Base-by-base conservation (phyloP, 2,888 invertebrate genomes). In the Polia nebulosa region DNA sequence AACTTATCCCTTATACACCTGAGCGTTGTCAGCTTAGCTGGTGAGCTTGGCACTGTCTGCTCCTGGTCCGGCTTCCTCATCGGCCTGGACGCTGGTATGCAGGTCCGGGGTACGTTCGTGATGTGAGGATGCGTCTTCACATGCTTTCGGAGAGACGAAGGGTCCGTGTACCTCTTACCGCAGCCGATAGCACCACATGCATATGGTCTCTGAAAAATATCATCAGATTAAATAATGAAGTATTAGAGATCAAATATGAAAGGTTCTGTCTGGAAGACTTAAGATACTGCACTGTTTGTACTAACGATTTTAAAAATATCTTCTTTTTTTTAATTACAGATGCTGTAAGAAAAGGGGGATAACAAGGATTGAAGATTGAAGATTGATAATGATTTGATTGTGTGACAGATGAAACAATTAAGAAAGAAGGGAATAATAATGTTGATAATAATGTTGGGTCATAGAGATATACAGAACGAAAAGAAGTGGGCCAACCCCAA, bases 121-220 rank as follows among this genome's bases (percentile, higher is more conserved):
- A 94, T 87, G 85, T 95, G 95, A 1, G 95, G 95, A 85, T 98
- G 98, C 81, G 98, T 98, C 89, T 99, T 99, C 27, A 99, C 98
- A 93, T 99, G 99, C 88, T 99, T 99, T 41, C 99, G 96, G 1
- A 99, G 96, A 58, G 99, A 99, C 61, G 99, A 99, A 0, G 99
- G 99, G 90, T 99, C 99, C 0, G 99, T 99, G 95, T 99, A 99
- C 44, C 98, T 97, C 91, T 99, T 99, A 8, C 97, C 97, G 88
- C 99, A 99, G 1, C 98, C 99, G 0, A 96, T 94, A 22, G 98
- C 97, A 85, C 98, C 98, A 84, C 99, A 99, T 1, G 98, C 98
- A 92, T 99, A 99, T 0, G 99, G 99, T 94, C 99, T 98, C 98
- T 99, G 95, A 1, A 88, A 67, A 25, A 22, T 0, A 27, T 27